Percentiles rank a stretch among this genome's conserved stretches.
Evolutionary conservation across 2,797 vertebrate genomes (phyloP).

Genomic region (Tauraco hartlaubi): DNA sequence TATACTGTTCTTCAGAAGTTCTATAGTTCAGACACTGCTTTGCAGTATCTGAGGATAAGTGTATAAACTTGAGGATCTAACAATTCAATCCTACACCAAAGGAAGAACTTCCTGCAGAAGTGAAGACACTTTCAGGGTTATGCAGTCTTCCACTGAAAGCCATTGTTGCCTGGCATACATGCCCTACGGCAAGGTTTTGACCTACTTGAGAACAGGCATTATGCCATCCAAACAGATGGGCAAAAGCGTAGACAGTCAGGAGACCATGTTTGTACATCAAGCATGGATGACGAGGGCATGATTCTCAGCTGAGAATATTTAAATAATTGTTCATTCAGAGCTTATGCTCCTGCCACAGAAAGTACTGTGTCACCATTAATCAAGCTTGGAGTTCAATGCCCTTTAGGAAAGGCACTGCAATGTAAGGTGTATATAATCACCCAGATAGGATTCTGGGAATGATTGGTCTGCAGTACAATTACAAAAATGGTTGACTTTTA

Average conservation of each 20-base stretch:
- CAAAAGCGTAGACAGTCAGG: conserved; percentile 65
- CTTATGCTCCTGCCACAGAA: conserved; percentile 57
- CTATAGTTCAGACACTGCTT: neutral
- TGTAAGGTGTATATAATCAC: neutral
- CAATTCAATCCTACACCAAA: neutral
- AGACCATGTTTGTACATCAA: conserved; percentile 71
- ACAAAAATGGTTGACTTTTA: neutral
- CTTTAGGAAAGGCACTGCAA: conserved; percentile 43
- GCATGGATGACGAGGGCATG: conserved; percentile 64
- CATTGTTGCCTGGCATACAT: conserved; percentile 62
- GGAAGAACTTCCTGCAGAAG: neutral
- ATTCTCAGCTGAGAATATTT: conserved; percentile 65
- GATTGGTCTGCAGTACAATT: neutral
- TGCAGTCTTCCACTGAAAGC: conserved; percentile 13
- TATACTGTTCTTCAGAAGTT: neutral
- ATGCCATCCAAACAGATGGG: conserved; percentile 80
- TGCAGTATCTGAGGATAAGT: neutral
- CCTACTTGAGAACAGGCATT: conserved; percentile 73
- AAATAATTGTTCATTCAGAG: conserved; percentile 67
- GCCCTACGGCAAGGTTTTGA: conserved; percentile 69
- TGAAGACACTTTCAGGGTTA: conserved; percentile 42
- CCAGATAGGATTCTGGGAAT: neutral
- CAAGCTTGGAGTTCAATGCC: conserved; percentile 13
- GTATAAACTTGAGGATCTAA: neutral
- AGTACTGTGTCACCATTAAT: conserved; percentile 53